Conservation (phyloP, 2,113 vertebrate species). For the Columba janthina region DNA sequence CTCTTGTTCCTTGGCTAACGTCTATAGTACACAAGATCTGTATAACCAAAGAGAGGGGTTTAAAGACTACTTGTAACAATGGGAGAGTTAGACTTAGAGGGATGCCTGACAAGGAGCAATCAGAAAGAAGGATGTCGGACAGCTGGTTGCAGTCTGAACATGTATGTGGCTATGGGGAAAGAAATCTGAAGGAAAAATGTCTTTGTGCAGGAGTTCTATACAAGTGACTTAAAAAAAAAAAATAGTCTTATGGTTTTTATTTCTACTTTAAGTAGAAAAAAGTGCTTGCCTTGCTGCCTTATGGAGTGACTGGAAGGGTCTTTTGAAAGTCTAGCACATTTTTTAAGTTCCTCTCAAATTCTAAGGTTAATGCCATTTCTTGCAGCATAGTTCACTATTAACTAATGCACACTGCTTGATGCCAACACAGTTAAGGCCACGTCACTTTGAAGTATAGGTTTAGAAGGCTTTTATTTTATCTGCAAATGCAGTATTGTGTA, state of each 20-base stretch:
- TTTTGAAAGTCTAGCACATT: background rate
- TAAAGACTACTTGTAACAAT: background rate
- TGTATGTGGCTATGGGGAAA: background rate
- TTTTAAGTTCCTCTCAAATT: background rate
- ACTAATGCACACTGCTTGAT: background rate
- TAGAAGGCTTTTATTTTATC: background rate
- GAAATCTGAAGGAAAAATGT: background rate
- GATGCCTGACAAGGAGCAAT: background rate
- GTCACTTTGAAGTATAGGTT: background rate
- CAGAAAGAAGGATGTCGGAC: background rate
- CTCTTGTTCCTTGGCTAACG: background rate
- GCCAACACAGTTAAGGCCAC: background rate
- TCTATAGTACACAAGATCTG: fast-evolving
- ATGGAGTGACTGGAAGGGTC: background rate
- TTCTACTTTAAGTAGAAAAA: background rate
- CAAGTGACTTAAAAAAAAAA: background rate
- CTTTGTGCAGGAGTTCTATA: background rate
- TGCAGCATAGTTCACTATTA: background rate
- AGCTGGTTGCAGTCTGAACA: background rate
- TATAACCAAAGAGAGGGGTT: background rate
- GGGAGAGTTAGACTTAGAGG: background rate
- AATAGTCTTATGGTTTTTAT: background rate
- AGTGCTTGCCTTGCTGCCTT: background rate
- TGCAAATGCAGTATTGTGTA: background rate
- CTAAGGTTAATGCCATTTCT: background rate